Conservation (phyloP, 2,797 vertebrate genomes). For the Amniataba percoides region DNA sequence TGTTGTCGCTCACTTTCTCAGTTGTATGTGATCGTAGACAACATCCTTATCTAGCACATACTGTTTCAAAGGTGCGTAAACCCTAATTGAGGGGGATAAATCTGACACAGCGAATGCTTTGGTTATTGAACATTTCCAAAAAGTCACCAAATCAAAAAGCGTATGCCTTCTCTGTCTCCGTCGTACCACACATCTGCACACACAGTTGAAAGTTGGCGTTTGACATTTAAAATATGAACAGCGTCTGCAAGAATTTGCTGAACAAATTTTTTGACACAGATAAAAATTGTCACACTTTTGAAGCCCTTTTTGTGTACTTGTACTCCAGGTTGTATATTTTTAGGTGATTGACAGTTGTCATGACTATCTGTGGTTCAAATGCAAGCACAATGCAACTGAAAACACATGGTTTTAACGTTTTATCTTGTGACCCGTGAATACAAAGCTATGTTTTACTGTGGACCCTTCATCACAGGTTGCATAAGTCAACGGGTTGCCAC, state of each 20-base stretch:
- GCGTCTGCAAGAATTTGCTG: neutral
- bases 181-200: neutral
- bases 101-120: constrained; percentile 25
- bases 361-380: neutral
- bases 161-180: neutral
- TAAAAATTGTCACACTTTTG: neutral
- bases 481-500: neutral
- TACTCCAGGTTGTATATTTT: constrained; percentile 2
- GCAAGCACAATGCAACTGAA: neutral
- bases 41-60: constrained; percentile 6
- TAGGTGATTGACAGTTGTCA: constrained; percentile 3
- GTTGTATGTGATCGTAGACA: constrained; percentile 17
- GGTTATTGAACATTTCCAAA: constrained; percentile 35
- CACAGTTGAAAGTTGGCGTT: constrained; percentile 12
- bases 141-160: constrained; percentile 13
- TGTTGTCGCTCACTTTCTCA: neutral
- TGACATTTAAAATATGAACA: constrained; percentile 25
- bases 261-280: constrained; percentile 11
- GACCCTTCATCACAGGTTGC: neutral
- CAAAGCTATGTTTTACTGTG: neutral
- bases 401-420: neutral
- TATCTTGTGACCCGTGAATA: no score
- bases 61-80: constrained; percentile 35
- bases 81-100: constrained; percentile 41
- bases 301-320: neutral